Evolutionary conservation across 2,797 vertebrate species (phyloP).

Genomic region (Enteromius trimaculatus): DNA sequence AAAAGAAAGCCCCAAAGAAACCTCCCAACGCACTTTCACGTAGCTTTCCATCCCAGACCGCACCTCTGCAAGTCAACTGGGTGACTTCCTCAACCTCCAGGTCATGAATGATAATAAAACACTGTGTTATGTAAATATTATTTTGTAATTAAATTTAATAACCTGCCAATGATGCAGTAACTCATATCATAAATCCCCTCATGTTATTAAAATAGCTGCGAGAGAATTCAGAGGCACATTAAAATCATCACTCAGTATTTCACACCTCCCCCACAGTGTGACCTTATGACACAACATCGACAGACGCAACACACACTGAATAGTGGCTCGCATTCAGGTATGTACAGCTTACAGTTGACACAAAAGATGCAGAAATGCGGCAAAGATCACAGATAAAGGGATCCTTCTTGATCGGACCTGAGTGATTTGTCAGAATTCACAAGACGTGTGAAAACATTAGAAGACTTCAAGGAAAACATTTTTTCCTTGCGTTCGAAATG

Average conservation of each 20-base stretch:
- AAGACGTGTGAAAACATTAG: background rate
- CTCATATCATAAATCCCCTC: slow-evolving; percentile 60
- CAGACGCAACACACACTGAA: slow-evolving; percentile 24
- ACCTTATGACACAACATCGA: slow-evolving; percentile 30
- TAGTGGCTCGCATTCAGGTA: background rate
- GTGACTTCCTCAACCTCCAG: slow-evolving; percentile 26
- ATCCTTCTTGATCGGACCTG: background rate
- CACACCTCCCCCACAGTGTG: slow-evolving; percentile 56
- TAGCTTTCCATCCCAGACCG: slow-evolving; percentile 25
- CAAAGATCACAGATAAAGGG: background rate
- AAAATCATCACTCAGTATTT: slow-evolving; percentile 60
- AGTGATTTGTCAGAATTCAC: background rate
- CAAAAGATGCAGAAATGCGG: background rate
- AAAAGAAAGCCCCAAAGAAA: slow-evolving; percentile 6
- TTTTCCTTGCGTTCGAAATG: background rate
- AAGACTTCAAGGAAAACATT: no score
- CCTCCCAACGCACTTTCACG: background rate
- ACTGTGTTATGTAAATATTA: slow-evolving; percentile 64
- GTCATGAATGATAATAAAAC: slow-evolving; percentile 58
- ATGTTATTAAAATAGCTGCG: slow-evolving; percentile 65
- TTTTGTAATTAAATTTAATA: slow-evolving; percentile 64
- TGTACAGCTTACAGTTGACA: background rate
- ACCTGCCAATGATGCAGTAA: slow-evolving; percentile 57
- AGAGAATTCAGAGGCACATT: slow-evolving; percentile 62
- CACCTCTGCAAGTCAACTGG: slow-evolving; percentile 20